A percentile compares a stretch with the other conserved stretches of the same genome.
phyloP scores from a whole-genome alignment of 1,140 invertebrate genomes.

The Cryptotermes secundus region DNA sequence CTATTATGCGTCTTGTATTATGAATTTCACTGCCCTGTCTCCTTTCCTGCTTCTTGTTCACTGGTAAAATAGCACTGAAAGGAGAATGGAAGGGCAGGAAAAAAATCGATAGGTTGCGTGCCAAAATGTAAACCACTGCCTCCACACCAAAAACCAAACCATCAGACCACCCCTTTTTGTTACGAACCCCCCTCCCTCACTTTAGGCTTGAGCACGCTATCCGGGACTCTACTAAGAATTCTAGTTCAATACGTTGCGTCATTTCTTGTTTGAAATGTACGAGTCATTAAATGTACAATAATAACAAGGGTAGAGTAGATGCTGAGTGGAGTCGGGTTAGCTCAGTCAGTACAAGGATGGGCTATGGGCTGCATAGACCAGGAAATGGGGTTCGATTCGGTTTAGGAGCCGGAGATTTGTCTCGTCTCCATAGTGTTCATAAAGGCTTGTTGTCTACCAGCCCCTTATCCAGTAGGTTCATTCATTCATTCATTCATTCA shows the following conservation, averaged over 20 bases:
- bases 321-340: too few species aligned
- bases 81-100: not conserved
- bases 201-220: not conserved
- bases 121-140: conserved; percentile 13
- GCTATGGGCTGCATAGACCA: too few species aligned
- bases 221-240: not conserved
- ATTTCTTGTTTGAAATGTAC: not conserved
- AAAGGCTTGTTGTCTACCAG: too few species aligned
- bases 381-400: too few species aligned
- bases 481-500: too few species aligned
- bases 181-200: not conserved
- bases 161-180: conserved; percentile 13
- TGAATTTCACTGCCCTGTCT: not conserved
- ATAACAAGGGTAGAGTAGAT: not conserved
- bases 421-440: too few species aligned
- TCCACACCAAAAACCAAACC: conserved; percentile 17
- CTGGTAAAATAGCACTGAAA: not conserved
- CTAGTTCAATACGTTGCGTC: conserved; percentile 2
- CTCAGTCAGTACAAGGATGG: too few species aligned
- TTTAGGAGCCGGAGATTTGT: too few species aligned
- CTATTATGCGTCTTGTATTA: conserved; percentile 4
- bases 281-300: not conserved
- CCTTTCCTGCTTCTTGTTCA: not conserved
- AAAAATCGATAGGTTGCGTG: conserved; percentile 1
- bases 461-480: too few species aligned